These are phyloP conservation scores for Acromyrmex echinatior DNA, from an alignment of 1,140 invertebrate genomes.

Conservation along the genomic window DNA sequence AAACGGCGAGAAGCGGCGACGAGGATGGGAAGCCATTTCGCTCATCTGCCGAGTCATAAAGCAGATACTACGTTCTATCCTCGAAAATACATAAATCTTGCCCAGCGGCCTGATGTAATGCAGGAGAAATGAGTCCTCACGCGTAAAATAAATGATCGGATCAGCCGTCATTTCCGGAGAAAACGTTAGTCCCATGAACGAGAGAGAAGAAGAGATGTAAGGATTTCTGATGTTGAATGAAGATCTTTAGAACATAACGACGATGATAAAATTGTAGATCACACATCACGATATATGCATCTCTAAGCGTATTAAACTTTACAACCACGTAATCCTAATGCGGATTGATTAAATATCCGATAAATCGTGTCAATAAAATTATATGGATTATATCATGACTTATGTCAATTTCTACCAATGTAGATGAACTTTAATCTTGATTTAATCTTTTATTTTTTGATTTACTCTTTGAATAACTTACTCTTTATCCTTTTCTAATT, in stretches of 20 bases:
- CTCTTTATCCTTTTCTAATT: too few relatives aligned
- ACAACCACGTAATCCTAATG: background rate
- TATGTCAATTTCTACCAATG: background rate
- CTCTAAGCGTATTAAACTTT: slow-evolving; percentile 41
- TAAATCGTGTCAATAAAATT: slow-evolving; percentile 20
- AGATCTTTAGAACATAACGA: background rate
- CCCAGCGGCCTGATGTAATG: slow-evolving; percentile 65
- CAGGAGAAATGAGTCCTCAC: slow-evolving; percentile 69
- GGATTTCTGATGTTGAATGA: slow-evolving; percentile 22
- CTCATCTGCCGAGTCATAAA: slow-evolving; percentile 84
- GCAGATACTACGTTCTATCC: slow-evolving; percentile 80
- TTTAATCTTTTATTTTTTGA: too few relatives aligned
- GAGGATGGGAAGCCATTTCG: slow-evolving; percentile 78
- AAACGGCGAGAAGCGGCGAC: background rate
- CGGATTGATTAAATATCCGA: background rate
- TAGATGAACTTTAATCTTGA: too few relatives aligned
- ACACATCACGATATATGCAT: too few relatives aligned
- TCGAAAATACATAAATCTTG: slow-evolving; percentile 83
- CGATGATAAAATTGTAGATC: slow-evolving; percentile 52
- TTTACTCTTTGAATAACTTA: too few relatives aligned
- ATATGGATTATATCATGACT: background rate
- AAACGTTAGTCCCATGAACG: slow-evolving; percentile 17
- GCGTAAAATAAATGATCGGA: slow-evolving; percentile 76
- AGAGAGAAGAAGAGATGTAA: background rate
- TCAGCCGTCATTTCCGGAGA: slow-evolving; percentile 66